Evolutionary conservation across 2,888 invertebrate genomes (phyloP).

Genomic region (Agapetus fuscipes): DNA sequence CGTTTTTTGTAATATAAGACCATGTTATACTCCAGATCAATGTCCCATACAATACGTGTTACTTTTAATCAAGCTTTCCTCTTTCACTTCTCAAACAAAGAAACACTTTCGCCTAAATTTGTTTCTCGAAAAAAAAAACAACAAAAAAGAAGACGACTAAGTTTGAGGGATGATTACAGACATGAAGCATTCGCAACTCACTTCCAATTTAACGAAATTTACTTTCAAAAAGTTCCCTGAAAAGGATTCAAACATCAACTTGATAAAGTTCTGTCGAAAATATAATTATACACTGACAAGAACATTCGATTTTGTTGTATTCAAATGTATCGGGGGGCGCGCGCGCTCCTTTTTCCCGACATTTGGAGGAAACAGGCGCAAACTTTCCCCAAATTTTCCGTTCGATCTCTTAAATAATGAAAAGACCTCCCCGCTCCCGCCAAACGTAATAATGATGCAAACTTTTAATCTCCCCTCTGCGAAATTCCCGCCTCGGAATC

Average conservation of each 20-base stretch:
- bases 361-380: not conserved
- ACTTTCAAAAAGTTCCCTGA: slow-evolving; percentile 16
- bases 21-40: too few species aligned
- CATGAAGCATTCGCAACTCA: slow-evolving; percentile 11
- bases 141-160: slow-evolving; percentile 8
- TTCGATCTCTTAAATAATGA: slow-evolving; percentile 8
- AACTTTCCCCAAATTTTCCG: slow-evolving; percentile 2
- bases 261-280: slow-evolving; percentile 17
- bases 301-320: slow-evolving; percentile 18
- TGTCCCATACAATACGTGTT: too few species aligned
- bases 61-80: too few species aligned
- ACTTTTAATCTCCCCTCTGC: slow-evolving; percentile 4
- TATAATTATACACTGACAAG: slow-evolving; percentile 19
- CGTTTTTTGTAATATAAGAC: too few species aligned
- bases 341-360: slow-evolving; percentile 3
- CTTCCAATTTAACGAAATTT: slow-evolving; percentile 19
- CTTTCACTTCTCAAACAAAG: not conserved
- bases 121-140: too few species aligned
- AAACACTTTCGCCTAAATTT: not conserved
- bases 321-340: slow-evolving; percentile 14
- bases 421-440: slow-evolving; percentile 1
- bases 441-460: slow-evolving; percentile 6
- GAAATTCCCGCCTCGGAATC: too few species aligned
- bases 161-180: slow-evolving; percentile 16
- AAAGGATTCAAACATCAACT: slow-evolving; percentile 20